phyloP scores from a whole-genome alignment of 2,113 vertebrate genomes.

The Accipiter cooperii region DNA sequence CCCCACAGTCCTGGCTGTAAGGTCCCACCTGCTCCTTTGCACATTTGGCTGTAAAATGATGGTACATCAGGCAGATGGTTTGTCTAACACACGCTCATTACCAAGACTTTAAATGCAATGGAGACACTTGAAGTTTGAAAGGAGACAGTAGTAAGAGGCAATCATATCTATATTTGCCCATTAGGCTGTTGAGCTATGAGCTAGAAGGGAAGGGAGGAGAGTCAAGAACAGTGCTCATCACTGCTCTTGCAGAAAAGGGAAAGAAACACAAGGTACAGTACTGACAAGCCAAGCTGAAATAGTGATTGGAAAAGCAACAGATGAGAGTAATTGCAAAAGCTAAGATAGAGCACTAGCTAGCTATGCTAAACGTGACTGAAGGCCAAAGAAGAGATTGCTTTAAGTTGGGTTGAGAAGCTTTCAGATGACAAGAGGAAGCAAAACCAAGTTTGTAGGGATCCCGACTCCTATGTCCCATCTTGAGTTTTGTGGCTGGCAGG shows the following conservation, averaged over 20 bases:
- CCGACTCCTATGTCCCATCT: too few species aligned
- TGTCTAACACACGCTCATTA: neutral
- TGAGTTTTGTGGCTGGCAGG: too few species aligned
- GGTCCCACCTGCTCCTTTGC: neutral
- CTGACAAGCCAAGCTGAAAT: neutral
- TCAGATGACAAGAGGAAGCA: neutral
- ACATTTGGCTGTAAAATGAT: neutral
- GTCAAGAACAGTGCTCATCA: neutral
- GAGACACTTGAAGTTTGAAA: neutral
- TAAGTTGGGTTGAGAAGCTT: neutral
- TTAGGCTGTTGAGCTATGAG: neutral
- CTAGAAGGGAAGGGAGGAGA: neutral
- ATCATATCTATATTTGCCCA: neutral
- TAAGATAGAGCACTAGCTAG: neutral
- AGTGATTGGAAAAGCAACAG: neutral
- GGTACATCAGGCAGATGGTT: neutral
- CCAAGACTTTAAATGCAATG: neutral
- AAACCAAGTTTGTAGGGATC: neutral
- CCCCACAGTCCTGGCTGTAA: neutral
- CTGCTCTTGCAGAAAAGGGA: neutral
- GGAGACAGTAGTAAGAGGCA: neutral
- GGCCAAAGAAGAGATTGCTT: neutral
- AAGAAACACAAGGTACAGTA: neutral
- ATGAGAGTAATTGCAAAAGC: neutral
- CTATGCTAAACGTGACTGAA: neutral